Evolutionary conservation across 2,113 vertebrate species (phyloP), one percentile per base, ranked within the genome.

Genomic region (Micromys minutus): DNA sequence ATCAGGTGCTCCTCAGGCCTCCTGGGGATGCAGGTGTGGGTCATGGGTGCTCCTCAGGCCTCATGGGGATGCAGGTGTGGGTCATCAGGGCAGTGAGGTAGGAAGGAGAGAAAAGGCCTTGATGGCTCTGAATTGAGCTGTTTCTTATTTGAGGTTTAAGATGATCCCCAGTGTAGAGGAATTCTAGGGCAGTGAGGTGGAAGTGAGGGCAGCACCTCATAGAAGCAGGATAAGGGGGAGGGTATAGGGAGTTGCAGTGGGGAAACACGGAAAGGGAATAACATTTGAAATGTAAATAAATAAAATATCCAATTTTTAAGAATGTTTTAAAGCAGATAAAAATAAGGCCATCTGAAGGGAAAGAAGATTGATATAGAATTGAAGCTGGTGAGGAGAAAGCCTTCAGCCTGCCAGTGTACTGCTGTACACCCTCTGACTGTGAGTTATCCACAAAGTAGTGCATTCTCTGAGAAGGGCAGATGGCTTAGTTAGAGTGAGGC

Each of bases 361-460:
- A n/a, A n/a, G n/a, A n/a, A n/a, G n/a, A n/a, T n/a, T n/a, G n/a
- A n/a, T n/a, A n/a, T n/a, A n/a, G n/a, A n/a, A n/a, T n/a, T n/a
- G n/a, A n/a, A n/a, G 15, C 29, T 74, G 55, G 67, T 55, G n/a
- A 74, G n/a, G 52, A 93, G 57, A 29, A 61, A 21, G 29, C 69
- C 88, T 55, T 77, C 24, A 57, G 5, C 45, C 77, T 71, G 67
- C 59, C 34, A 42, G 42, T 22, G 86, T 36, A 26, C 21, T 12
- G 9, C 24, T 47, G 26, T 6, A 39, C 2, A 22, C 5, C 11
- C 3, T 4, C 24, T 22, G 50, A n/a, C 21, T 55, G 1, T 4
- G 52, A 59, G 63, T 52, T 88, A 47, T 39, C 17, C 57, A 69
- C 72, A 93, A 57, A 45, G 19, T 55, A 3, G 6, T 50, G 4